A percentile compares a stretch with the other conserved stretches of the same genome.
phyloP scores from a whole-genome alignment of 2,113 vertebrate genomes.

The Boulengeromyrus knoepffleri region DNA sequence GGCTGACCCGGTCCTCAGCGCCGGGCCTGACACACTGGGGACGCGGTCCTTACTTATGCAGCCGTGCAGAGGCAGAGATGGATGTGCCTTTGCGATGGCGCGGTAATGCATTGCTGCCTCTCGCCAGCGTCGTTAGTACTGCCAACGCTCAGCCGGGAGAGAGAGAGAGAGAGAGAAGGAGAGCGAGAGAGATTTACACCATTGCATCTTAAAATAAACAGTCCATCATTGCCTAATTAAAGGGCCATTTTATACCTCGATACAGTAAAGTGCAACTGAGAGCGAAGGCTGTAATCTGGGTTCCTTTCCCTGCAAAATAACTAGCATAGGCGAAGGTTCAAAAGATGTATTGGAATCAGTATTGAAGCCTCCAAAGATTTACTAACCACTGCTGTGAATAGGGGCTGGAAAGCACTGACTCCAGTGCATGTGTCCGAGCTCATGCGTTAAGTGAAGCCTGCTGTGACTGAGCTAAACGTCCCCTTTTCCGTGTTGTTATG shows the following conservation, averaged over 20 bases:
- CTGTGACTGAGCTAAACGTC: background rate
- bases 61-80: constrained; percentile 46
- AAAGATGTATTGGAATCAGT: background rate
- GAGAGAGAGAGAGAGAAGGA: constrained; percentile 10
- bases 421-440: background rate
- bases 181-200: constrained; percentile 50
- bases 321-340: background rate
- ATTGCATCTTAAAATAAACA: constrained; percentile 66
- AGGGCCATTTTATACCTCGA: constrained; percentile 46
- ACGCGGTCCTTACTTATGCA: background rate
- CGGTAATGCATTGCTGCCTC: constrained; percentile 70
- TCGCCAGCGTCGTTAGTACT: constrained; percentile 67
- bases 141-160: constrained; percentile 47
- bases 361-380: background rate
- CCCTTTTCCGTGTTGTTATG: background rate
- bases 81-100: constrained; percentile 56
- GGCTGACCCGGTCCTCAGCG: background rate
- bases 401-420: background rate
- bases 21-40: background rate
- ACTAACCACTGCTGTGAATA: background rate
- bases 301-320: background rate
- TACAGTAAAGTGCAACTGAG: background rate
- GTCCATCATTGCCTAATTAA: constrained; percentile 69
- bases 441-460: background rate
- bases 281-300: background rate